phyloP scores from a whole-genome alignment of 1,140 invertebrate genomes.

The Drosophila azteca region DNA sequence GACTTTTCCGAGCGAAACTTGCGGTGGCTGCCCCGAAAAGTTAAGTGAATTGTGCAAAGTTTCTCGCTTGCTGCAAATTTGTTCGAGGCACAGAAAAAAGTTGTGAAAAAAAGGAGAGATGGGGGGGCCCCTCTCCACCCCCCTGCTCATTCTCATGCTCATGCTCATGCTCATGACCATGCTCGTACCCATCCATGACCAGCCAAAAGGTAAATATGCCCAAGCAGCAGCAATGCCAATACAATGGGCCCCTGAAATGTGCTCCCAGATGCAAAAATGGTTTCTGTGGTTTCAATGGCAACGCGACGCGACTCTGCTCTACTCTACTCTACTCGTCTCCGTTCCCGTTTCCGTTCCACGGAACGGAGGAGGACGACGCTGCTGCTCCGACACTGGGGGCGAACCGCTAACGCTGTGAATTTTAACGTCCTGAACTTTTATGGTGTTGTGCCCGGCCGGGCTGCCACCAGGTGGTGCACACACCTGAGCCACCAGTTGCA shows the following conservation, averaged over 20 bases:
- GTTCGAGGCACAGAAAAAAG: conserved; percentile 58
- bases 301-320: conserved; percentile 27
- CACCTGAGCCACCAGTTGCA: conserved; percentile 51
- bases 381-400: conserved; percentile 9
- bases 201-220: conserved; percentile 73
- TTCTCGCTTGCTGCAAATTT: conserved; percentile 72
- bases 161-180: conserved; percentile 2
- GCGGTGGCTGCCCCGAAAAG: conserved; percentile 65
- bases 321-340: conserved; percentile 16
- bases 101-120: conserved; percentile 23
- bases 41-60: conserved; percentile 81
- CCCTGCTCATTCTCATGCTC: neutral
- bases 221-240: conserved; percentile 50
- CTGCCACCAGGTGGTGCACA: conserved; percentile 43
- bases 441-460: conserved; percentile 47
- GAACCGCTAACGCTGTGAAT: conserved; percentile 69
- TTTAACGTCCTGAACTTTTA: conserved; percentile 75
- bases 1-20: conserved; percentile 56
- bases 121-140: too few relatives aligned
- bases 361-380: neutral
- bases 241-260: conserved; percentile 76
- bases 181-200: conserved; percentile 16
- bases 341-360: neutral
- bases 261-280: conserved; percentile 79
- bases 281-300: conserved; percentile 79